phyloP scores from a whole-genome alignment of 2,797 vertebrate genomes.

The Enteromius paludinosus region DNA sequence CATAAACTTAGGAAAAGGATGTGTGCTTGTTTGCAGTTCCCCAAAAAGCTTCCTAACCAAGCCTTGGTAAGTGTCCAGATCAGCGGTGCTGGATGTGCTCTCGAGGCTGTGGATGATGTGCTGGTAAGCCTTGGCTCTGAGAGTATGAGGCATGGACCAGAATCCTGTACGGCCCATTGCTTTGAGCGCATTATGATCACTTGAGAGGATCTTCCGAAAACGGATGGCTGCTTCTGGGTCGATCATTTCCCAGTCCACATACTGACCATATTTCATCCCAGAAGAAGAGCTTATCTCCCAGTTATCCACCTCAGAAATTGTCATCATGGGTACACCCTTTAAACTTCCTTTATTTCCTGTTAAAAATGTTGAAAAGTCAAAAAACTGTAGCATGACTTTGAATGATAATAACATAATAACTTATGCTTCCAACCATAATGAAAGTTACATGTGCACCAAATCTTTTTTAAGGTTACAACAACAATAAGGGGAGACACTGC shows the following conservation, averaged over 20 bases:
- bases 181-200: slow-evolving; percentile 78
- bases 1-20: slow-evolving; percentile 85
- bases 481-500: not conserved
- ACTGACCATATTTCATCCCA: slow-evolving; percentile 80
- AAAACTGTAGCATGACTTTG: too few relatives aligned
- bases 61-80: slow-evolving; percentile 75
- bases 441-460: not conserved
- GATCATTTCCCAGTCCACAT: slow-evolving; percentile 87
- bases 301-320: slow-evolving; percentile 78
- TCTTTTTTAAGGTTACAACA: not conserved
- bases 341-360: slow-evolving; percentile 68
- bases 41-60: slow-evolving; percentile 79
- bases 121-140: slow-evolving; percentile 83
- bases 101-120: slow-evolving; percentile 82
- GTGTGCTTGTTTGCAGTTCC: slow-evolving; percentile 71
- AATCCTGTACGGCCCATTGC: slow-evolving; percentile 81
- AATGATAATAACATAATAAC: too few relatives aligned
- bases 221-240: slow-evolving; percentile 66
- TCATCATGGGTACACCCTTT: slow-evolving; percentile 74
- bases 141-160: slow-evolving; percentile 78
- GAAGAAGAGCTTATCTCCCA: slow-evolving; percentile 78
- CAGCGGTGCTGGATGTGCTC: slow-evolving; percentile 72
- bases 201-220: slow-evolving; percentile 71
- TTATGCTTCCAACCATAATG: not conserved
- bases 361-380: not conserved